A percentile compares a stretch with the other conserved stretches of the same genome.
Evolutionary conservation across 2,888 invertebrate species (phyloP).

Genomic region (Leptura quadrifasciata): DNA sequence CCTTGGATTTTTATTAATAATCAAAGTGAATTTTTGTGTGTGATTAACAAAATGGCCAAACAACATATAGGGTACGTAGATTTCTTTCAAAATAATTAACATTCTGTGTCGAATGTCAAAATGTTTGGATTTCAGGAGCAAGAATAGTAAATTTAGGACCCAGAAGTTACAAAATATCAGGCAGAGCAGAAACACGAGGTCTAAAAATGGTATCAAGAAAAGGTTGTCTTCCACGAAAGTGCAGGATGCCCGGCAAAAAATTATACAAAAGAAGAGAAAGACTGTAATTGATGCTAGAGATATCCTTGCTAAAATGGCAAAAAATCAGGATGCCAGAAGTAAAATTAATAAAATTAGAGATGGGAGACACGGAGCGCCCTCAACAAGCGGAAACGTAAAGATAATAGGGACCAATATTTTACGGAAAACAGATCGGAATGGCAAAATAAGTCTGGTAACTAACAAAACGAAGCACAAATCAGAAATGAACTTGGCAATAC

Average conservation of each 20-base stretch:
- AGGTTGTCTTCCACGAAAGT: slow-evolving; percentile 63
- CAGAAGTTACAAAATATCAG: slow-evolving; percentile 45
- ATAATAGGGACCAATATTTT: slow-evolving; percentile 73
- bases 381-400: slow-evolving; percentile 68
- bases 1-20: background rate
- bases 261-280: slow-evolving; percentile 85
- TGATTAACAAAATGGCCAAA: slow-evolving; percentile 35
- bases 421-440: slow-evolving; percentile 75
- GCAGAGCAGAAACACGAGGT: slow-evolving; percentile 40
- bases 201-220: slow-evolving; percentile 50
- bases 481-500: slow-evolving; percentile 70
- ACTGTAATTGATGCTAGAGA: slow-evolving; percentile 88
- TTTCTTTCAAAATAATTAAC: background rate
- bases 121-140: slow-evolving; percentile 48
- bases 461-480: slow-evolving; percentile 70
- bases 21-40: background rate
- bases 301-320: slow-evolving; percentile 84
- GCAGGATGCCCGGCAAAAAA: slow-evolving; percentile 85
- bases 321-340: slow-evolving; percentile 84
- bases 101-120: slow-evolving; percentile 4
- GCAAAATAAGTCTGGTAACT: slow-evolving; percentile 76
- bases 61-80: slow-evolving; percentile 44
- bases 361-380: slow-evolving; percentile 75
- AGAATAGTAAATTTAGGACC: slow-evolving; percentile 50
- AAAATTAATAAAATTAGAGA: slow-evolving; percentile 82